Conservation (phyloP, 2,888 invertebrate genomes). For the Alentia gelatinosa region DNA sequence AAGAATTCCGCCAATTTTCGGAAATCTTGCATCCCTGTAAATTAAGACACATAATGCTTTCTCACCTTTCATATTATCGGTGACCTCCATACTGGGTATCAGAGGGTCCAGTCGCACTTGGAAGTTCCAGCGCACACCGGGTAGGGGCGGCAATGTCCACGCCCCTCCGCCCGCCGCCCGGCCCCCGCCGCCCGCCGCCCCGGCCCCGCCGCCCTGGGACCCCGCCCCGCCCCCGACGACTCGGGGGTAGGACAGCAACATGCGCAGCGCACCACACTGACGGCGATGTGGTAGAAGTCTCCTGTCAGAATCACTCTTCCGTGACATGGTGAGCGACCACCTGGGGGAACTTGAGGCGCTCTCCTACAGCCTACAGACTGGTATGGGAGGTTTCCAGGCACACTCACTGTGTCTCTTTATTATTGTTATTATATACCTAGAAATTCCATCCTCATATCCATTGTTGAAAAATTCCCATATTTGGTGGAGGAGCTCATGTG, state of each 20-base stretch:
- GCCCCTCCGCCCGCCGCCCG: background rate
- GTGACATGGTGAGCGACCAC: background rate
- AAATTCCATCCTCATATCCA: too few relatives aligned
- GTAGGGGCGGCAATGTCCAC: background rate
- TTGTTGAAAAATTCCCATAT: too few relatives aligned
- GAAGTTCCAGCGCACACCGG: background rate
- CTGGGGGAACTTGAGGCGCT: too few relatives aligned
- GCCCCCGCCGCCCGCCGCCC: background rate
- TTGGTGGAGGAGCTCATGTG: too few relatives aligned
- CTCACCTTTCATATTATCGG: background rate
- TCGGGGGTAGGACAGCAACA: constrained; percentile 37
- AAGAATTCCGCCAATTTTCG: background rate
- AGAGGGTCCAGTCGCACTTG: background rate
- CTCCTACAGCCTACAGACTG: too few relatives aligned
- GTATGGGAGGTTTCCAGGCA: too few relatives aligned
- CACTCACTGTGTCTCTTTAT: too few relatives aligned
- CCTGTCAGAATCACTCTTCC: background rate
- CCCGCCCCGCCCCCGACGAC: background rate
- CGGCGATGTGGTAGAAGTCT: constrained; percentile 23
- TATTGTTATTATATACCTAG: too few relatives aligned
- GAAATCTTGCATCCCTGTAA: background rate
- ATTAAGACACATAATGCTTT: too few relatives aligned
- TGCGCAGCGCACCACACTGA: background rate
- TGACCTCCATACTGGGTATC: background rate
- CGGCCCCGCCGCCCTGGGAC: background rate